Evolutionary conservation across 2,113 vertebrate species (phyloP), one percentile per base, ranked within the genome.

Genomic region (Strix uralensis): DNA sequence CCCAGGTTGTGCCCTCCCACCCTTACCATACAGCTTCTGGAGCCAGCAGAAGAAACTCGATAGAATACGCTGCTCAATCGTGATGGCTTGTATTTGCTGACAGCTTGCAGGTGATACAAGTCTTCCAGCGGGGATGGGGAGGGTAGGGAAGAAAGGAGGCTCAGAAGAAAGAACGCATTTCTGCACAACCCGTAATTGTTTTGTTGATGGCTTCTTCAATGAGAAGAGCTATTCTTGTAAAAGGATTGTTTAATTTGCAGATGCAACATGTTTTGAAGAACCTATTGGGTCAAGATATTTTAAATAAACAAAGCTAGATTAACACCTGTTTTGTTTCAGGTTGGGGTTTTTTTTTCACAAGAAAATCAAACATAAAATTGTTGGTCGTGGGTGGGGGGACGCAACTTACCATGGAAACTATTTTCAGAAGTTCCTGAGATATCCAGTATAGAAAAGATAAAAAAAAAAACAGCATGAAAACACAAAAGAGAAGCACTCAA

Each of bases 31-130:
- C 59, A 23, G 22, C 42, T 71, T 26, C 59, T 7, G 36, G 91
- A 61, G 54, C 7, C 6, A 38, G 19, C 23, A 59, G 42, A 42
- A 66, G 21, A 36, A 30, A 32, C 44, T 15, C 4, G 2, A 27
- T 5, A 22, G 13, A n/a, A 19, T 2, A 2, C 4, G 2, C 5
- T 29, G 63, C 55, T 54, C 38, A 6, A 0, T 9, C 15, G 0
- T 1, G 4, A 47, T 4, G 38, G 13, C 10, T 54, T 8, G 11
- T 15, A 5, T 34, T 25, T 65, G 34, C 34, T 32, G 57, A 8
- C 38, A 65, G 51, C 70, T 19, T 42, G 11, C 23, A 32, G 20
- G 34, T 4, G 55, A 29, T 2, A 32, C 11, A 1, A 7, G 18
- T 15, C 36, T 86, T 42, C 44, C 46, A 44, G 21, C 4, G 18